phyloP scores from a whole-genome alignment of 2,797 vertebrate species.

The Falco berigora region DNA sequence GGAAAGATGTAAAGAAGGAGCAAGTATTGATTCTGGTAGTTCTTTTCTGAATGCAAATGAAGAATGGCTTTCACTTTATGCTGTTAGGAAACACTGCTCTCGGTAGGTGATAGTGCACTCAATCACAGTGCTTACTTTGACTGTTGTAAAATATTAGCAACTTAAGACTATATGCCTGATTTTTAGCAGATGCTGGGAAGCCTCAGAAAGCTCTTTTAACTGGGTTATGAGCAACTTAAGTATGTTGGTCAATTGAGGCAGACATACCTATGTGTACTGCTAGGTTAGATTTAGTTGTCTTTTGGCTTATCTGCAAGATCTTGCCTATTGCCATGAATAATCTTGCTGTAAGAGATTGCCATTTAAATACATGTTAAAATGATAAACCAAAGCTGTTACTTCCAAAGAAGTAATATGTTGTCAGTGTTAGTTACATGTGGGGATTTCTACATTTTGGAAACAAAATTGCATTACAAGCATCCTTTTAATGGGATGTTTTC shows the following conservation, averaged over 20 bases:
- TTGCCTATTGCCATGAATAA: not conserved
- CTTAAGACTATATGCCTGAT: not conserved
- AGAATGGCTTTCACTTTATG: not conserved
- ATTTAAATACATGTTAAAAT: not conserved
- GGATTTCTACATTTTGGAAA: not conserved
- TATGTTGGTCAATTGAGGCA: not conserved
- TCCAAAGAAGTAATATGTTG: not conserved
- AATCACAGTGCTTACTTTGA: not conserved
- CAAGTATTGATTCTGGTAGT: not conserved
- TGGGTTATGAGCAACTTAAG: not conserved
- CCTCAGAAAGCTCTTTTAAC: not conserved
- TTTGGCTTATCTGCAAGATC: not conserved
- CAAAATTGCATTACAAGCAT: not conserved
- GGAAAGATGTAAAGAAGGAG: not conserved
- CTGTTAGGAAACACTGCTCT: not conserved
- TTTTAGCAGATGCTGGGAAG: not conserved
- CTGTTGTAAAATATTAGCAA: not conserved
- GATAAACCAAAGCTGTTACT: not conserved
- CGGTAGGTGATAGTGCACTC: not conserved
- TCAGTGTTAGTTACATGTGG: not conserved
- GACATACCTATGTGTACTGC: not conserved
- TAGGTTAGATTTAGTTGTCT: not conserved
- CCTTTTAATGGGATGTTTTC: not conserved
- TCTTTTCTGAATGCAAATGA: not conserved
- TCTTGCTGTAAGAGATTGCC: not conserved